A percentile compares a stretch with the other conserved stretches of the same genome.
These are phyloP conservation scores for Trissonchulus latispiculum DNA, from an alignment of 2,888 invertebrate species.

Conservation along the genomic window DNA sequence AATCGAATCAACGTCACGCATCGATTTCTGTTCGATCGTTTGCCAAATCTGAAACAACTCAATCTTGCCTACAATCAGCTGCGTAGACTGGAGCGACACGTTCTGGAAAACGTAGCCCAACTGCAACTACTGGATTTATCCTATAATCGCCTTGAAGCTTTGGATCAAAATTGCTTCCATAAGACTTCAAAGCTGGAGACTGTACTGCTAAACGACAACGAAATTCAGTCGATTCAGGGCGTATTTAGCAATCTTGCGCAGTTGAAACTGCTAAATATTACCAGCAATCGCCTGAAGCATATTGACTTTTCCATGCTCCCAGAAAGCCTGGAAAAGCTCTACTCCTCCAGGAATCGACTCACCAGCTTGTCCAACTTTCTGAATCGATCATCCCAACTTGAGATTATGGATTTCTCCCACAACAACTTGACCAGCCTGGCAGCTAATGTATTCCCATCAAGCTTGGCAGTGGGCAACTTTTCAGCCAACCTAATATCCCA, in stretches of 20 bases:
- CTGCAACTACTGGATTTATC: slow-evolving; percentile 49
- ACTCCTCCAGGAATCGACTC: slow-evolving; percentile 75
- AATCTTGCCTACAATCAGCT: slow-evolving; percentile 22
- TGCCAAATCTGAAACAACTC: slow-evolving; percentile 25
- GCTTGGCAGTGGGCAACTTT: slow-evolving; percentile 16
- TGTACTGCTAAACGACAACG: slow-evolving; percentile 73
- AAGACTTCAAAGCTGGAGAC: slow-evolving; percentile 66
- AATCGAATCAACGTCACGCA: slow-evolving; percentile 8
- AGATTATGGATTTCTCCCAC: slow-evolving; percentile 74
- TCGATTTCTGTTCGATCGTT: slow-evolving; percentile 16
- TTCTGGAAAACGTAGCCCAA: slow-evolving; percentile 20
- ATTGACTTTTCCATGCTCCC: slow-evolving; percentile 80
- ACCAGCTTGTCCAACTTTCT: slow-evolving; percentile 69
- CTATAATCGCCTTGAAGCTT: slow-evolving; percentile 57
- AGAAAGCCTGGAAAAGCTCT: slow-evolving; percentile 69
- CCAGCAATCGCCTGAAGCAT: slow-evolving; percentile 59
- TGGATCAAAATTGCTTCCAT: slow-evolving; percentile 71
- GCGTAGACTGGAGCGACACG: slow-evolving; percentile 3
- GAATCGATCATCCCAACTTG: slow-evolving; percentile 66
- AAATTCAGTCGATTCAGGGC: slow-evolving; percentile 66
- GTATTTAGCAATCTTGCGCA: slow-evolving; percentile 28
- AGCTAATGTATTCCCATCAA: slow-evolving; percentile 16
- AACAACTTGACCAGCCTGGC: slow-evolving; percentile 57
- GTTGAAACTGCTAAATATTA: slow-evolving; percentile 50
- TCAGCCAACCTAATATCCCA: slow-evolving; percentile 16